These are phyloP conservation scores for Dolomedes plantarius DNA, from an alignment of 2,888 invertebrate genomes.

Conservation along the genomic window DNA sequence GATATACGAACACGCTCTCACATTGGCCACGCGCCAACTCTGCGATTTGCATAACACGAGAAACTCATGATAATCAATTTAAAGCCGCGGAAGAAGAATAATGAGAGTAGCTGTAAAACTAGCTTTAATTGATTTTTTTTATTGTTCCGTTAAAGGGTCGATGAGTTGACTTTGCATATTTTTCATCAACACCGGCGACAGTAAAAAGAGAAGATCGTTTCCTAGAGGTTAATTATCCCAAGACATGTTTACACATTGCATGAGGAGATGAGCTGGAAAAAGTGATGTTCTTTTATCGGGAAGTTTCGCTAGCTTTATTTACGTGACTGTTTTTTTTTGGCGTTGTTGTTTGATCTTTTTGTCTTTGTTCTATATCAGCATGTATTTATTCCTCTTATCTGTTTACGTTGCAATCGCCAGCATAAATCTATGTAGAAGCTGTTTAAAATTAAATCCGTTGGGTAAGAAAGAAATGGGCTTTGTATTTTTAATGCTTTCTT, in stretches of 20 bases:
- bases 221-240: slow-evolving; percentile 65
- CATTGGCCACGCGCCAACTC: slow-evolving; percentile 26
- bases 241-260: slow-evolving; percentile 67
- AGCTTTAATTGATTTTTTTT: slow-evolving; percentile 69
- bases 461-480: background rate
- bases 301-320: slow-evolving; percentile 50
- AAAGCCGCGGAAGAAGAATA: slow-evolving; percentile 56
- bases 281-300: slow-evolving; percentile 31
- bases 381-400: background rate
- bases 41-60: slow-evolving; percentile 68
- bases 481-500: too few relatives aligned
- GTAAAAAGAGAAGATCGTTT: slow-evolving; percentile 42
- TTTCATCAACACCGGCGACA: slow-evolving; percentile 55
- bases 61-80: slow-evolving; percentile 70
- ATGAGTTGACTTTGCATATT: slow-evolving; percentile 71
- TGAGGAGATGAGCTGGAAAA: slow-evolving; percentile 57
- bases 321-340: slow-evolving; percentile 16
- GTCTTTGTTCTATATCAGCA: background rate
- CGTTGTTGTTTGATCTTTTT: slow-evolving; percentile 11
- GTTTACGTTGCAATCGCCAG: background rate
- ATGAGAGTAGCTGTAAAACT: slow-evolving; percentile 61
- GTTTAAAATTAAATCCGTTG: background rate
- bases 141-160: slow-evolving; percentile 68
- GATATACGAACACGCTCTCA: slow-evolving; percentile 30
- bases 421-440: background rate